Percentiles rank a stretch among this genome's conserved stretches.
These are phyloP conservation scores for Pseudopleuronectes americanus DNA, from an alignment of 2,797 vertebrate species.

Conservation along the genomic window DNA sequence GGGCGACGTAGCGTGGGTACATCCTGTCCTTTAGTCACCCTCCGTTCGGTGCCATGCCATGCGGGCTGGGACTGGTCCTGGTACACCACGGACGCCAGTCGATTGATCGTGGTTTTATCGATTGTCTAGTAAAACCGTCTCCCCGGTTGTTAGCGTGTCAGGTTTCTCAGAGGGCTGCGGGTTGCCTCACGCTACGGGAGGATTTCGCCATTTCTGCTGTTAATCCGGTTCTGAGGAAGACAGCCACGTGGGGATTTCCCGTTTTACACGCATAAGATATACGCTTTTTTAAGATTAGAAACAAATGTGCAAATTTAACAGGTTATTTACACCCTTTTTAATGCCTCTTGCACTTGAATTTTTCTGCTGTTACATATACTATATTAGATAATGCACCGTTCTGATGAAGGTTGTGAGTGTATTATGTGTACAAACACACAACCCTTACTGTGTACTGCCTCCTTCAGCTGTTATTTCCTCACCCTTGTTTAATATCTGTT, in stretches of 20 bases:
- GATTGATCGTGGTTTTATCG: slow-evolving; percentile 5
- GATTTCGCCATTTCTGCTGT: slow-evolving; percentile 38
- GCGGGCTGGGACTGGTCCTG: neutral
- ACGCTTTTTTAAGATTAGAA: too few species aligned
- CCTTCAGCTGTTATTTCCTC: neutral
- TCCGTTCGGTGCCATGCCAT: slow-evolving; percentile 2
- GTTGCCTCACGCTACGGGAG: neutral
- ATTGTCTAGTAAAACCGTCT: slow-evolving; percentile 3
- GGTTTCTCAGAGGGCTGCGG: neutral
- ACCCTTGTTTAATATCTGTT: neutral
- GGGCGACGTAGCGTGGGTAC: slow-evolving; percentile 27
- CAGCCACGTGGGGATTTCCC: slow-evolving; percentile 22
- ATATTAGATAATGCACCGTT: too few species aligned
- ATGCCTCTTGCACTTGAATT: too few species aligned
- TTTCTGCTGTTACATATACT: too few species aligned
- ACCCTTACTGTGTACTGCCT: neutral
- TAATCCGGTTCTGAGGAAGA: slow-evolving; percentile 27
- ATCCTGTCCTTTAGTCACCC: slow-evolving; percentile 39
- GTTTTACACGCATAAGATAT: neutral
- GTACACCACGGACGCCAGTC: neutral
- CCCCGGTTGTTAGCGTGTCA: neutral
- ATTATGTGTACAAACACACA: neutral
- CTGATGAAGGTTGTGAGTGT: neutral
- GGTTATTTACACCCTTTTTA: too few species aligned
- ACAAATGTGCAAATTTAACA: too few species aligned